A percentile compares a stretch with the other conserved stretches of the same genome.
Conservation (phyloP, 2,113 vertebrate species). For the Haemorhous mexicanus region DNA sequence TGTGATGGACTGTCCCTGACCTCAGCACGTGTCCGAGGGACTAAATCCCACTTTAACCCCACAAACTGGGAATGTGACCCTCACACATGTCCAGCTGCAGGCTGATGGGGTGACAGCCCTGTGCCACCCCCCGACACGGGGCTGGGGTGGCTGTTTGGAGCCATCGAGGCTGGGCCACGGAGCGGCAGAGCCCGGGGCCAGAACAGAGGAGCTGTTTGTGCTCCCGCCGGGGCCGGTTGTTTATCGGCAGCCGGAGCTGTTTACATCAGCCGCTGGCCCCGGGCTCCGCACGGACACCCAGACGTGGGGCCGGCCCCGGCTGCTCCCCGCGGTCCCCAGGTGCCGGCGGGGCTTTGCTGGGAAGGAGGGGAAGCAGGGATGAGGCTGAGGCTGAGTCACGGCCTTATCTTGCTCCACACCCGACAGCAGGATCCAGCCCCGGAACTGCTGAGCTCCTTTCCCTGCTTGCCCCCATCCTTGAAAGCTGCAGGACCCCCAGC, state of each 20-base stretch:
- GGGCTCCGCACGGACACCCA: background rate
- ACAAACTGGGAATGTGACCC: background rate
- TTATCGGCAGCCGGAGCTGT: slow-evolving; percentile 39
- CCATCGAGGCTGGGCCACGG: rapidly evolving
- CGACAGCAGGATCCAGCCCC: rapidly evolving
- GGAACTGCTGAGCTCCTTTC: background rate
- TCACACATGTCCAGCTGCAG: rapidly evolving
- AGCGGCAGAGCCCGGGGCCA: background rate
- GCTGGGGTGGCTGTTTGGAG: rapidly evolving
- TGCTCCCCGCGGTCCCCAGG: background rate
- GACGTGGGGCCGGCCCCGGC: background rate
- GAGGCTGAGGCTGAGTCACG: background rate
- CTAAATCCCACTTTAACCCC: rapidly evolving
- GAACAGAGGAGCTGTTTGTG: slow-evolving; percentile 52
- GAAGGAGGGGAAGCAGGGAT: background rate
- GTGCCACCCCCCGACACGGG: rapidly evolving
- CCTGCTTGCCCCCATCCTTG: background rate
- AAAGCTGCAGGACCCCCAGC: no score
- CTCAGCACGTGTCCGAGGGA: rapidly evolving
- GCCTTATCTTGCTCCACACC: background rate
- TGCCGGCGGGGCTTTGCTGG: background rate
- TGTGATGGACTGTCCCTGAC: background rate
- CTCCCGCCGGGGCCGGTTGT: background rate
- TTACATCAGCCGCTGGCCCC: slow-evolving; percentile 50
- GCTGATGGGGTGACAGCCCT: rapidly evolving